A percentile compares a stretch with the other conserved stretches of the same genome.
phyloP scores from a whole-genome alignment of 2,888 invertebrate genomes.

The Omphaloscelis lunosa region DNA sequence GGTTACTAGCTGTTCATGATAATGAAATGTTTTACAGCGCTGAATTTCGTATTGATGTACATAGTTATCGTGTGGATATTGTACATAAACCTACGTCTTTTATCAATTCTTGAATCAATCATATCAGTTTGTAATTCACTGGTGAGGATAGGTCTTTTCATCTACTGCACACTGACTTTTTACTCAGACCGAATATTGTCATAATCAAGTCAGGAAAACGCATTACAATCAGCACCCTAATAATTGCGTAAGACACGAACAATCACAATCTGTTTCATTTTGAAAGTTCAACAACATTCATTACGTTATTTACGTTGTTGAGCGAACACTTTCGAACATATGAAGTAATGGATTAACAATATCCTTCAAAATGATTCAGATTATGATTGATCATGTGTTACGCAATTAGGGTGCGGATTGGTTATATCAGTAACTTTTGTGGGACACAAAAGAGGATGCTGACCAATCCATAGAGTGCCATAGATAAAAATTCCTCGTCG shows the following conservation, averaged over 20 bases:
- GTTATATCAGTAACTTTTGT: neutral
- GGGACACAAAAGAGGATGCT: neutral
- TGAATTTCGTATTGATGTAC: conserved; percentile 3
- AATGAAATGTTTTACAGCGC: neutral
- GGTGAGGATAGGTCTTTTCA: neutral
- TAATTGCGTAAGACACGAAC: too few species aligned
- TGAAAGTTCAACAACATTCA: too few species aligned
- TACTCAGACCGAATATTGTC: neutral
- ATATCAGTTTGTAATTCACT: neutral
- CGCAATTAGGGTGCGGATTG: too few species aligned
- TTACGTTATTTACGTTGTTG: too few species aligned
- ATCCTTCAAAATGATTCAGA: too few species aligned
- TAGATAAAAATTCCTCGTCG: neutral
- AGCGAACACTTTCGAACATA: too few species aligned
- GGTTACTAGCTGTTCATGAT: conserved; percentile 14
- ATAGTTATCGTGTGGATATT: conserved; percentile 12
- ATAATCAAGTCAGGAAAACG: neutral
- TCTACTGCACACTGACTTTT: neutral
- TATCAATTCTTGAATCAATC: conserved; percentile 25
- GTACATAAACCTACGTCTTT: neutral
- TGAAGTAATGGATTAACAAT: too few species aligned
- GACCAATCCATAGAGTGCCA: neutral
- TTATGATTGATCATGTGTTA: too few species aligned
- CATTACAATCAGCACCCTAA: neutral
- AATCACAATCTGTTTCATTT: too few species aligned